phyloP scores from a whole-genome alignment of 1,140 invertebrate genomes.

The Drosophila ercepeae region DNA sequence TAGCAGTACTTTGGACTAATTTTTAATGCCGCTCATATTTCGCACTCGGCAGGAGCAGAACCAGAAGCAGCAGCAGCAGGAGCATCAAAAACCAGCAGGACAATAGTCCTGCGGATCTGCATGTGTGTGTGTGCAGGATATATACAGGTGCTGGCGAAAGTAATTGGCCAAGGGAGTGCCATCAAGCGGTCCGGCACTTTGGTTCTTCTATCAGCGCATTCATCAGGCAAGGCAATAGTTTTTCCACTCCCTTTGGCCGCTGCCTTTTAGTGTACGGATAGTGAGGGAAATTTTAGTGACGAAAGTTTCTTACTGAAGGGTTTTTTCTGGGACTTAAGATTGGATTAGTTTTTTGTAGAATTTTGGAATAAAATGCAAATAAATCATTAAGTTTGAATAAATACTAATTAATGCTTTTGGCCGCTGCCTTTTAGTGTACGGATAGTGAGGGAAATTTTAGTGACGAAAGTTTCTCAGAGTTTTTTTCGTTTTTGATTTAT shows the following conservation, averaged over 20 bases:
- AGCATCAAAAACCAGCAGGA: conserved; percentile 14
- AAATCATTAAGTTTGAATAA: no score
- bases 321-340: no score
- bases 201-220: conserved; percentile 19
- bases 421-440: background rate
- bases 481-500: no score
- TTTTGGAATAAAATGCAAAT: no score
- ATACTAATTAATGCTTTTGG: no score
- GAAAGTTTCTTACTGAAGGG: no score
- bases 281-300: no score
- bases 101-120: conserved; percentile 6
- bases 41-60: conserved; percentile 30
- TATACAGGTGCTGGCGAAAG: conserved; percentile 62
- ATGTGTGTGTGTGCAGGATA: background rate
- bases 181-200: conserved; percentile 32
- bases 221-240: conserved; percentile 39
- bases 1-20: conserved; percentile 77
- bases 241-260: background rate
- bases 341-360: no score
- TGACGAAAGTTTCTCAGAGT: no score
- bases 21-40: conserved; percentile 76
- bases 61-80: conserved; percentile 26
- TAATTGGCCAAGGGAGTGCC: conserved; percentile 64
- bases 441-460: no score
- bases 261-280: background rate